Evolutionary conservation across 2,113 vertebrate genomes (phyloP).

Genomic region (Promerops cafer): DNA sequence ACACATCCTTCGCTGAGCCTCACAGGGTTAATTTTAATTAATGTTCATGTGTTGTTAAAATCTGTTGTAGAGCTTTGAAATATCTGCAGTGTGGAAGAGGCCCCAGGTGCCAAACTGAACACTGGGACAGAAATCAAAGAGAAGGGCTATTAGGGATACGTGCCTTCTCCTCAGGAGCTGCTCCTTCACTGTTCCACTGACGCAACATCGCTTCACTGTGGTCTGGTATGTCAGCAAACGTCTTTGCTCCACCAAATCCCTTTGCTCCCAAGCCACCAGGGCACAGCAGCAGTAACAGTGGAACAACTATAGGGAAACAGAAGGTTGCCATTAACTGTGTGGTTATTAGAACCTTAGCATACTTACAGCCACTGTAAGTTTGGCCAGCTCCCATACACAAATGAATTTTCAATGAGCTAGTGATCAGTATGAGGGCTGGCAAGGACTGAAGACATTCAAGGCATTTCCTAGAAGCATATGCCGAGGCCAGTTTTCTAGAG

Average conservation of each 20-base stretch:
- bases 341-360: background rate
- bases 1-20: background rate
- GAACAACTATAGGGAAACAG: constrained; percentile 58
- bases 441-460: background rate
- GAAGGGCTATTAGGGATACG: background rate
- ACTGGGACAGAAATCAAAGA: background rate
- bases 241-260: constrained; percentile 47
- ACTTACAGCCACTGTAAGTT: background rate
- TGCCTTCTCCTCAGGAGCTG: constrained; percentile 73
- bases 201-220: constrained; percentile 63
- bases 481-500: background rate
- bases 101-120: background rate
- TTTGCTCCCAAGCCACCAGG: constrained; percentile 46
- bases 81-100: background rate
- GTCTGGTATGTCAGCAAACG: constrained; percentile 43
- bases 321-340: background rate
- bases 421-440: background rate
- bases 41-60: background rate
- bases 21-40: background rate
- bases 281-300: constrained; percentile 72
- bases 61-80: background rate
- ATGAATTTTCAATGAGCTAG: background rate
- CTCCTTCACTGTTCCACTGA: constrained; percentile 75
- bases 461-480: background rate
- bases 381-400: background rate